These are phyloP conservation scores for Lagopus muta DNA, from an alignment of 2,113 vertebrate species.

Conservation along the genomic window DNA sequence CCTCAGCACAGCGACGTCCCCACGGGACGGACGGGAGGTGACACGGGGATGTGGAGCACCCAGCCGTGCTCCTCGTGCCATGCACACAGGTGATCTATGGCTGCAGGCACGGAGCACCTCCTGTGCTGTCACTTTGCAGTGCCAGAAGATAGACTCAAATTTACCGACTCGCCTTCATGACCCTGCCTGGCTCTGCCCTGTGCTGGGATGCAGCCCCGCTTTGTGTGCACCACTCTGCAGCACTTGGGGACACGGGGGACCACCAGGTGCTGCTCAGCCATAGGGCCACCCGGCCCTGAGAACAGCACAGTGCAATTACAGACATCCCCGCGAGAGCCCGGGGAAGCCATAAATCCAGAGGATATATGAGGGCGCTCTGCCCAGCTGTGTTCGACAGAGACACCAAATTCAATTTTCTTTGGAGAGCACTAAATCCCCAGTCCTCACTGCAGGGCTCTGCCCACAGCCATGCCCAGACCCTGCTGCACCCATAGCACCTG, in stretches of 20 bases:
- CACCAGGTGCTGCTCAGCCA: fast-evolving
- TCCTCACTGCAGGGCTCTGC: background rate
- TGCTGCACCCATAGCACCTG: fast-evolving
- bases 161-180: background rate
- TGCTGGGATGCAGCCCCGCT: fast-evolving
- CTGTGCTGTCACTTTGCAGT: background rate
- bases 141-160: background rate
- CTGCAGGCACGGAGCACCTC: background rate
- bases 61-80: fast-evolving
- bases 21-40: background rate
- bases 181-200: background rate
- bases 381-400: slow-evolving; percentile 72
- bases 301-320: fast-evolving
- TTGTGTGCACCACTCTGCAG: fast-evolving
- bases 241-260: fast-evolving
- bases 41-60: background rate
- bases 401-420: slow-evolving; percentile 78
- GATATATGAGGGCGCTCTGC: slow-evolving; percentile 68
- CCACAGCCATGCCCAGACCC: fast-evolving
- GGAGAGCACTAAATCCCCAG: slow-evolving; percentile 72
- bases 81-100: fast-evolving
- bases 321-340: fast-evolving
- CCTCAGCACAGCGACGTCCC: background rate
- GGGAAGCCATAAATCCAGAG: slow-evolving; percentile 69
- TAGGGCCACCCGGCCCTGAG: fast-evolving